Evolutionary conservation across 2,113 vertebrate genomes (phyloP).

Genomic region (Pseudonaja textilis): DNA sequence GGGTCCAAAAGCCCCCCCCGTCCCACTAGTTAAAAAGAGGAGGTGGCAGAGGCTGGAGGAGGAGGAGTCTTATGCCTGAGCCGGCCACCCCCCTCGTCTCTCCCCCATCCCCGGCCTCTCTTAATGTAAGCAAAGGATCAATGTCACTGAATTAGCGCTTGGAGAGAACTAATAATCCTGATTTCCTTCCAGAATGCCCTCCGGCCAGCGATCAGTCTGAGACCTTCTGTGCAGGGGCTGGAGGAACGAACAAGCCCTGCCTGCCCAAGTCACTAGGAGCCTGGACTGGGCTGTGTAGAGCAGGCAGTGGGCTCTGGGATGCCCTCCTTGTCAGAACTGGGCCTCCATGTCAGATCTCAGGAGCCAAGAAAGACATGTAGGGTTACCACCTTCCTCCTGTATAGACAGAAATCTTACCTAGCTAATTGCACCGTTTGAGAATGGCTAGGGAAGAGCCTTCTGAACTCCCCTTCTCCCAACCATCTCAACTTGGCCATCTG

Average conservation of each 20-base stretch:
- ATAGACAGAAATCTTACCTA: not conserved
- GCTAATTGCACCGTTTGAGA: no score
- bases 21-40: not conserved
- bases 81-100: not conserved
- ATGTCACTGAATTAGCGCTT: conserved; percentile 58
- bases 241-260: conserved; percentile 43
- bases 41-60: not conserved
- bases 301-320: not conserved
- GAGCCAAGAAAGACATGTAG: not conserved
- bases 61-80: not conserved
- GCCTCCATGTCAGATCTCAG: not conserved
- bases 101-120: not conserved
- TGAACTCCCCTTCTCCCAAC: no score
- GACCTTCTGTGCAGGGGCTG: conserved; percentile 21
- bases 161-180: conserved; percentile 55
- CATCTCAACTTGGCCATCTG: not conserved
- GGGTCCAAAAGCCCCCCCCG: not conserved
- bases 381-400: not conserved
- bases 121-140: conserved; percentile 41
- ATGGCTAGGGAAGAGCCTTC: no score
- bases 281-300: not conserved
- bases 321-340: not conserved
- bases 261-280: not conserved
- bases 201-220: conserved; percentile 60
- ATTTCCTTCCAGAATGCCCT: conserved; percentile 54